These are phyloP conservation scores for Kradibia gibbosae DNA, from an alignment of 1,140 invertebrate genomes.

Conservation along the genomic window DNA sequence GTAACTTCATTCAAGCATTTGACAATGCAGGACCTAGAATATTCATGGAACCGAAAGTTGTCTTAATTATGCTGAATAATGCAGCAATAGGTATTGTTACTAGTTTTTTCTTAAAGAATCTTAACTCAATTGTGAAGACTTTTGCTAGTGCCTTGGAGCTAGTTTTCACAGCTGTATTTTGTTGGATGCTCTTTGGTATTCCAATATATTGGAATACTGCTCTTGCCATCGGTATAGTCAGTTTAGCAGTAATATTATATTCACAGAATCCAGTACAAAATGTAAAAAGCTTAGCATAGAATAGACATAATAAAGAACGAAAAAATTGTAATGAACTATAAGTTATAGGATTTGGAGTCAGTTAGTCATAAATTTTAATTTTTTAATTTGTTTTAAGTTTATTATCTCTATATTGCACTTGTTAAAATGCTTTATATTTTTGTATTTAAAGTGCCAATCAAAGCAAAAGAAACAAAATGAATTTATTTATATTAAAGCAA, in stretches of 20 bases:
- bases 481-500: neutral
- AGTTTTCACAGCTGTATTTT: slow-evolving; percentile 91
- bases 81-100: slow-evolving; percentile 93
- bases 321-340: slow-evolving; percentile 26
- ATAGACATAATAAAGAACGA: neutral
- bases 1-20: slow-evolving; percentile 77
- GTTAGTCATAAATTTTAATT: no score
- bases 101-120: slow-evolving; percentile 91
- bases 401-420: no score
- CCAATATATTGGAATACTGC: slow-evolving; percentile 88
- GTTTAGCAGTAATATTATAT: slow-evolving; percentile 88
- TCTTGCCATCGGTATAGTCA: slow-evolving; percentile 87
- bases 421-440: neutral
- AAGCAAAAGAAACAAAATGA: no score
- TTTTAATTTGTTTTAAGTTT: no score
- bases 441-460: slow-evolving; percentile 19
- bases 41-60: slow-evolving; percentile 74
- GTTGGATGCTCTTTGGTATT: slow-evolving; percentile 91
- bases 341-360: no score
- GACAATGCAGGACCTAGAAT: slow-evolving; percentile 69
- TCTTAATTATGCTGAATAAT: slow-evolving; percentile 91
- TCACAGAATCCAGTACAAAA: slow-evolving; percentile 88
- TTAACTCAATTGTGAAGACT: slow-evolving; percentile 97
- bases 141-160: slow-evolving; percentile 96
- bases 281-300: slow-evolving; percentile 43